Evolutionary conservation across 2,113 vertebrate species (phyloP).

Genomic region (Chaetura pelagica): DNA sequence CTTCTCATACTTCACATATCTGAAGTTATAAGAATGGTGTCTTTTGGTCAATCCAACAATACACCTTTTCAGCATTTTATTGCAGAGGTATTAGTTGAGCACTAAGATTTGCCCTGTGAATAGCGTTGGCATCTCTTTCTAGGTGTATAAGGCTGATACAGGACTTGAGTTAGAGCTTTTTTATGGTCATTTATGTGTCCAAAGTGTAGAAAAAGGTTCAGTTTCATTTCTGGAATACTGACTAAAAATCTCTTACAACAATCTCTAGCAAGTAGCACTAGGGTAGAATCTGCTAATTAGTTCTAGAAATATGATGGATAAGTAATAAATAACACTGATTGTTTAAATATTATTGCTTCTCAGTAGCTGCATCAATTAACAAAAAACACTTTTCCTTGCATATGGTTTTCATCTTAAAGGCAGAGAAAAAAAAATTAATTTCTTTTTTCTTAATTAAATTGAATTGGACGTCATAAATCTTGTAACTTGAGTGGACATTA

Average conservation of each 20-base stretch:
- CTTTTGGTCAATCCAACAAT: not conserved
- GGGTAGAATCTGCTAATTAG: not conserved
- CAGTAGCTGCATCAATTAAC: conserved; percentile 39
- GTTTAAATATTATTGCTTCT: conserved; percentile 27
- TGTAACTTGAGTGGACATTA: conserved; percentile 74
- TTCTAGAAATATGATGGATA: not conserved
- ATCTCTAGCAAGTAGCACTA: not conserved
- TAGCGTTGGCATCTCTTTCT: not conserved
- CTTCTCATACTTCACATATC: not conserved
- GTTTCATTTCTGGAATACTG: not conserved
- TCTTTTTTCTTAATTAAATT: conserved; percentile 72
- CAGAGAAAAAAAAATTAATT: conserved; percentile 46
- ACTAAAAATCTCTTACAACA: not conserved
- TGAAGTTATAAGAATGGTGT: not conserved
- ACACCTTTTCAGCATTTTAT: not conserved
- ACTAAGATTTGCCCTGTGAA: not conserved
- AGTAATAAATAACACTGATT: not conserved
- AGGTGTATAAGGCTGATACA: not conserved
- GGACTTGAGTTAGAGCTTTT: not conserved
- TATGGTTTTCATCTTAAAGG: conserved; percentile 75
- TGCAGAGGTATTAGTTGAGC: not conserved
- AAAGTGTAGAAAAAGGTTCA: not conserved
- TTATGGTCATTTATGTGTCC: not conserved
- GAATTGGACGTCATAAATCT: conserved; percentile 75
- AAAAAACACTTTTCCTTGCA: conserved; percentile 65